Evolutionary conservation across 2,888 invertebrate genomes (phyloP).

Genomic region (Polymixis flavicincta): DNA sequence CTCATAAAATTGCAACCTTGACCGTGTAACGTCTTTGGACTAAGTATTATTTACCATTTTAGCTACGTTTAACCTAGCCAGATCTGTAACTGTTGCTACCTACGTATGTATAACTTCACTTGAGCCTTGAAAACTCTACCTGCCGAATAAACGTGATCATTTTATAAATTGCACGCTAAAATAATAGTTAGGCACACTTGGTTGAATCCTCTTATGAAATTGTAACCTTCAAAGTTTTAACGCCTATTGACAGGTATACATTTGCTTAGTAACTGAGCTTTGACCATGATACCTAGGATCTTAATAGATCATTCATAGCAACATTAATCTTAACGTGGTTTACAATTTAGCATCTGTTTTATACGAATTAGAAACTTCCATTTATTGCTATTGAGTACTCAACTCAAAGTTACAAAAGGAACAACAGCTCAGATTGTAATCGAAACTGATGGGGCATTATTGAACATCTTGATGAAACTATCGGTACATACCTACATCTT

Average conservation of each 20-base stretch:
- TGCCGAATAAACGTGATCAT: slow-evolving; percentile 60
- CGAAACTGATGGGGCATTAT: slow-evolving; percentile 14
- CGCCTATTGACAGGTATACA: background rate
- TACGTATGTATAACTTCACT: slow-evolving; percentile 43
- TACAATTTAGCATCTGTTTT: background rate
- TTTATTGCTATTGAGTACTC: background rate
- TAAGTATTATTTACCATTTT: slow-evolving; percentile 42
- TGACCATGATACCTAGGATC: background rate
- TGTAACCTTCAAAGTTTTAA: slow-evolving; percentile 29
- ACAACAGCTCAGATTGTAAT: slow-evolving; percentile 25
- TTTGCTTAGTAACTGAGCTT: background rate
- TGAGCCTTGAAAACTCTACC: slow-evolving; percentile 55
- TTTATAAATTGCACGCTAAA: slow-evolving; percentile 55
- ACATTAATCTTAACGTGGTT: slow-evolving; percentile 7
- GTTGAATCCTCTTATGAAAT: slow-evolving; percentile 47
- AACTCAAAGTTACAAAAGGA: slow-evolving; percentile 21
- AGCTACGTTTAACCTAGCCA: slow-evolving; percentile 37
- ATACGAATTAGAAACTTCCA: background rate
- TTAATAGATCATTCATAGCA: background rate
- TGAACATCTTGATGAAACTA: slow-evolving; percentile 39
- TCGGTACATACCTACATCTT: slow-evolving; percentile 17
- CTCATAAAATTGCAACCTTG: slow-evolving; percentile 40
- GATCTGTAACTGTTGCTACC: slow-evolving; percentile 29
- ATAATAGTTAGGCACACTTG: slow-evolving; percentile 38
- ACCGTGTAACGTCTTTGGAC: slow-evolving; percentile 33